phyloP scores from a whole-genome alignment of 64 coral and sea anemone species.

The Anthopleura sola region DNA sequence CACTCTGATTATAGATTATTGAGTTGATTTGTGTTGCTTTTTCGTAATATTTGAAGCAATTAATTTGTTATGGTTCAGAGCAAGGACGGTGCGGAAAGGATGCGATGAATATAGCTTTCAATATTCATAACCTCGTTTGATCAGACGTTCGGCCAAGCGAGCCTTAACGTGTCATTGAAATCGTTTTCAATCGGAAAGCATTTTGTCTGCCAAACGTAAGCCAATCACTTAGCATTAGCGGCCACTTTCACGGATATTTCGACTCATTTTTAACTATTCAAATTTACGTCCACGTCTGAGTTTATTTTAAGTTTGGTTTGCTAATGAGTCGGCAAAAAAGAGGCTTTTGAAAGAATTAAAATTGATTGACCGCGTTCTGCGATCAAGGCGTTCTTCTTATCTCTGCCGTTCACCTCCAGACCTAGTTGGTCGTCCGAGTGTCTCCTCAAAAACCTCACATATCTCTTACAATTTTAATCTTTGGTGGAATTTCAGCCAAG shows the following conservation, averaged over 20 bases:
- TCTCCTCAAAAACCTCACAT: slow-evolving; percentile 16
- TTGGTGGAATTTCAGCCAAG: neutral
- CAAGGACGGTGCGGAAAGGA: neutral
- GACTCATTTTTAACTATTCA: neutral
- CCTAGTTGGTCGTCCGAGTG: neutral
- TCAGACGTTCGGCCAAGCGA: slow-evolving; percentile 24
- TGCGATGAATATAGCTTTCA: neutral
- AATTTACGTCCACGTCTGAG: neutral
- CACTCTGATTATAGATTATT: neutral
- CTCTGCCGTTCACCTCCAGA: slow-evolving; percentile 6
- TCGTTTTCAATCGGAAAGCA: neutral
- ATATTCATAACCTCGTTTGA: slow-evolving; percentile 39
- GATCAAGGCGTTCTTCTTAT: slow-evolving; percentile 10
- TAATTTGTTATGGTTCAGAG: neutral
- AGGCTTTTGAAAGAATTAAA: neutral
- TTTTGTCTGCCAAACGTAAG: neutral
- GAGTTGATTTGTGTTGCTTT: neutral
- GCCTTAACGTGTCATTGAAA: neutral
- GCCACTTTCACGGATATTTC: neutral
- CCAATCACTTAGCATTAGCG: slow-evolving; percentile 2
- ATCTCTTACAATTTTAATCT: slow-evolving; percentile 2
- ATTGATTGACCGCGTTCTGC: slow-evolving; percentile 17
- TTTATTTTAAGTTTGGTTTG: neutral
- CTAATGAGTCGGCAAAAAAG: slow-evolving; percentile 7
- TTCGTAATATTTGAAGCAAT: neutral